Conservation (phyloP, 1,140 invertebrate species). For the Protaetia brevitarsis region DNA sequence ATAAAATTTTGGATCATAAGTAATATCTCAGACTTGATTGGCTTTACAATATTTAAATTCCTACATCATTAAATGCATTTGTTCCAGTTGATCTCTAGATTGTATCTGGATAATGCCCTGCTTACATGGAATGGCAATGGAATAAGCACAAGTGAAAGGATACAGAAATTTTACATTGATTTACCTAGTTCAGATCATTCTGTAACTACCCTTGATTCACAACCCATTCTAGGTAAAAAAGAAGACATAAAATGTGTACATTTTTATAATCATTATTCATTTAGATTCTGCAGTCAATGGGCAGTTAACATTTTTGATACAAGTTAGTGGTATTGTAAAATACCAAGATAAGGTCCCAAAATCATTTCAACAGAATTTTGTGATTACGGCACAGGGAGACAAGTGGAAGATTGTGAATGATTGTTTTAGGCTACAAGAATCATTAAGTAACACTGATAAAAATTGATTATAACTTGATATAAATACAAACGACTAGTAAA, state of each 20-base stretch:
- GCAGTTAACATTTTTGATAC: conserved; percentile 70
- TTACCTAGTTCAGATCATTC: conserved; percentile 69
- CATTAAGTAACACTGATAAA: conserved; percentile 29
- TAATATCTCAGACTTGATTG: no score
- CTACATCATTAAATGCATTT: background rate
- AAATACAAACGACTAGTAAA: no score
- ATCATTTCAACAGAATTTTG: conserved; percentile 76
- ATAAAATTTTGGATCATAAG: no score
- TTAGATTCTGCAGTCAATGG: conserved; percentile 55
- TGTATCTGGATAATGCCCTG: conserved; percentile 76
- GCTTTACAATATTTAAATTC: background rate
- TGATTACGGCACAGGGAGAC: conserved; percentile 76
- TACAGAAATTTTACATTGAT: conserved; percentile 75
- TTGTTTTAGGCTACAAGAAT: conserved; percentile 70
- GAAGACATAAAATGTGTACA: background rate
- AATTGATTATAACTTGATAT: conserved; percentile 2
- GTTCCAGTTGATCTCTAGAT: conserved; percentile 65
- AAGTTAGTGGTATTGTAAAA: conserved; percentile 70
- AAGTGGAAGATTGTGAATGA: conserved; percentile 89
- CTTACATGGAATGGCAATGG: conserved; percentile 86
- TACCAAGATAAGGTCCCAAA: conserved; percentile 61
- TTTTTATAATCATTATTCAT: conserved; percentile 21
- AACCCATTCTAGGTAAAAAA: conserved; percentile 66
- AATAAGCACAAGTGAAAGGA: conserved; percentile 66
- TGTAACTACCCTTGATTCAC: conserved; percentile 71